These are phyloP conservation scores for Enteromius paludinosus DNA, from an alignment of 2,797 vertebrate species.

Conservation along the genomic window DNA sequence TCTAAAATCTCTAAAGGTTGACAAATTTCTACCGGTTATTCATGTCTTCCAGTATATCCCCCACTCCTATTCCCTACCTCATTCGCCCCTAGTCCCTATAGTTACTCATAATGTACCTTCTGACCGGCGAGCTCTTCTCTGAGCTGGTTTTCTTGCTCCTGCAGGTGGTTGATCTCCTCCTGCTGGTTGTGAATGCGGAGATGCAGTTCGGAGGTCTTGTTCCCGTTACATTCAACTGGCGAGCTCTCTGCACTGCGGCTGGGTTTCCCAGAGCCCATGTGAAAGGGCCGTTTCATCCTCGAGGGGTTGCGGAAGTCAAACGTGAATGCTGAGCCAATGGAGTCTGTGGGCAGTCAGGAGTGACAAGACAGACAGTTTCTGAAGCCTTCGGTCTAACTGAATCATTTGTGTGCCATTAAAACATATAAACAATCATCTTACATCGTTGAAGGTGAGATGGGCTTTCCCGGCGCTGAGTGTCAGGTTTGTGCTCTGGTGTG, in stretches of 20 bases:
- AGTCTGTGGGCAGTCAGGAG: conserved; percentile 67
- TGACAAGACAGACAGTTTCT: neutral
- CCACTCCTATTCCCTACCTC: neutral
- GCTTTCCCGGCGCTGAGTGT: conserved; percentile 73
- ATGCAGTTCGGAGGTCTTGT: conserved; percentile 79
- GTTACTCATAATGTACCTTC: conserved; percentile 78
- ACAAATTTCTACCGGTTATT: neutral
- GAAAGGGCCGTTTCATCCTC: conserved; percentile 79
- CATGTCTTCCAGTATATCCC: neutral
- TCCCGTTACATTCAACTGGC: conserved; percentile 75
- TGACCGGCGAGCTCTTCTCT: conserved; percentile 88
- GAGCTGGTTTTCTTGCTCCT: conserved; percentile 84
- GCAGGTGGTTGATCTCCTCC: conserved; percentile 81
- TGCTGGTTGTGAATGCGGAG: conserved; percentile 86
- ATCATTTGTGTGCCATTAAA: neutral
- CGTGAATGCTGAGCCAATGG: conserved; percentile 83
- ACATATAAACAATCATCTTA: conserved; percentile 11
- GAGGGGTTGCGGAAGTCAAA: conserved; percentile 88
- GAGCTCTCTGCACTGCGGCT: conserved; percentile 75
- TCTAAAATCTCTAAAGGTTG: too few relatives aligned
- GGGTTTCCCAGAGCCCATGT: conserved; percentile 76
- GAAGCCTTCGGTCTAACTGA: neutral
- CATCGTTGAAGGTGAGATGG: conserved; percentile 74
- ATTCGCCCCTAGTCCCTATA: neutral
- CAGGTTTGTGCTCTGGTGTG: conserved; percentile 83